Evolutionary conservation across 2,888 invertebrate genomes (phyloP).

Genomic region (Camptogramma bilineatum): DNA sequence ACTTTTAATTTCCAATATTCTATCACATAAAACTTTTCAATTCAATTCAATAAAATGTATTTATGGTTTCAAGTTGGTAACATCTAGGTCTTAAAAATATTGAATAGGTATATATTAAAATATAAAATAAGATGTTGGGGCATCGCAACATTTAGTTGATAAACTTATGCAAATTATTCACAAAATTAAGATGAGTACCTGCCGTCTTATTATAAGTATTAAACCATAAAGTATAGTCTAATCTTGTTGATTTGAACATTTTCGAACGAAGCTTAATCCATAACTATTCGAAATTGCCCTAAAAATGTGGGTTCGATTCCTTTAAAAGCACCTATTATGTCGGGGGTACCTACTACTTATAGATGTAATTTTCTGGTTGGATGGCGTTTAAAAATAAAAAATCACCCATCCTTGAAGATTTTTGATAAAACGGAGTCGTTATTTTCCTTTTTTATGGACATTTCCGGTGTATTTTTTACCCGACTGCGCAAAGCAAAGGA

Average conservation of each 20-base stretch:
- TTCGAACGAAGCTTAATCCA: slow-evolving; percentile 16
- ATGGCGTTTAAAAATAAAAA: slow-evolving; percentile 47
- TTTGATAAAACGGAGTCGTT: slow-evolving; percentile 40
- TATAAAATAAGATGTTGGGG: too few relatives aligned
- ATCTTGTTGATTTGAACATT: slow-evolving; percentile 5
- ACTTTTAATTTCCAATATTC: neutral
- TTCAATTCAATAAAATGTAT: too few relatives aligned
- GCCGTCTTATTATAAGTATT: neutral
- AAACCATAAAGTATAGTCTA: neutral
- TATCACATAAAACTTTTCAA: neutral
- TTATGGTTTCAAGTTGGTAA: too few relatives aligned
- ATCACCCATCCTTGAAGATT: slow-evolving; percentile 50
- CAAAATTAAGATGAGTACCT: neutral
- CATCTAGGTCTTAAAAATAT: too few relatives aligned
- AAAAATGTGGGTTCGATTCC: slow-evolving; percentile 39
- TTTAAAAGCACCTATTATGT: slow-evolving; percentile 40
- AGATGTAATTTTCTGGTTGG: slow-evolving; percentile 47
- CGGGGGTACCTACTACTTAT: slow-evolving; percentile 29
- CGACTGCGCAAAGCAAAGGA: too few relatives aligned
- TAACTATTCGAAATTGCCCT: slow-evolving; percentile 34
- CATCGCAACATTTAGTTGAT: too few relatives aligned
- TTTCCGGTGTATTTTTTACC: slow-evolving; percentile 30
- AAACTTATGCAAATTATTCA: neutral
- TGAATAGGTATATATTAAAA: too few relatives aligned
- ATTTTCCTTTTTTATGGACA: slow-evolving; percentile 34